phyloP scores from a whole-genome alignment of 2,888 invertebrate genomes.

The Galerucella nymphaeae region DNA sequence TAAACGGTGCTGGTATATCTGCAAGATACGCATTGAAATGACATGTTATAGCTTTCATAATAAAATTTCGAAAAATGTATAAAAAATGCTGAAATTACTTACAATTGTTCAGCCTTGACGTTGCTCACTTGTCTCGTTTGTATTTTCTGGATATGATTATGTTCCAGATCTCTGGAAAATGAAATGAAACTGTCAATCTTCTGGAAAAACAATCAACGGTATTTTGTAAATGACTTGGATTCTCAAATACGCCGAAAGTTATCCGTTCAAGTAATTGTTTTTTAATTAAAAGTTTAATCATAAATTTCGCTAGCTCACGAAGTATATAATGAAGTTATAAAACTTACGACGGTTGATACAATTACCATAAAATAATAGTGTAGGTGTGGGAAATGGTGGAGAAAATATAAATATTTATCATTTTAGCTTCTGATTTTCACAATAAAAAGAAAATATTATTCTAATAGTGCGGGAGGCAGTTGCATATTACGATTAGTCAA shows the following conservation, averaged over 20 bases:
- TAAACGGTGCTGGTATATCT: no score
- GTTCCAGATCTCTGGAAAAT: slow-evolving; percentile 64
- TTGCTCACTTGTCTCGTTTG: slow-evolving; percentile 59
- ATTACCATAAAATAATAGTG: no score
- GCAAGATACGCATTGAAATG: no score
- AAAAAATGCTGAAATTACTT: slow-evolving; percentile 51
- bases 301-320: not conserved
- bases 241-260: not conserved
- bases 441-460: no score
- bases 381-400: no score
- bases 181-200: slow-evolving; percentile 19
- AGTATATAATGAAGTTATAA: not conserved
- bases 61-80: no score
- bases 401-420: no score
- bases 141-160: slow-evolving; percentile 62
- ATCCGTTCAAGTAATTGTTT: not conserved
- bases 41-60: no score
- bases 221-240: not conserved
- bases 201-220: no score
- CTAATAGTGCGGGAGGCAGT: no score
- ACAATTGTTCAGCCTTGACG: slow-evolving; percentile 63
- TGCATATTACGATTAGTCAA: no score
- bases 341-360: not conserved
- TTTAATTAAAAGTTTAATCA: not conserved
- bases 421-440: no score